These are phyloP conservation scores for Grammomys dolichurus DNA, from an alignment of 2,113 vertebrate species.

Conservation along the genomic window DNA sequence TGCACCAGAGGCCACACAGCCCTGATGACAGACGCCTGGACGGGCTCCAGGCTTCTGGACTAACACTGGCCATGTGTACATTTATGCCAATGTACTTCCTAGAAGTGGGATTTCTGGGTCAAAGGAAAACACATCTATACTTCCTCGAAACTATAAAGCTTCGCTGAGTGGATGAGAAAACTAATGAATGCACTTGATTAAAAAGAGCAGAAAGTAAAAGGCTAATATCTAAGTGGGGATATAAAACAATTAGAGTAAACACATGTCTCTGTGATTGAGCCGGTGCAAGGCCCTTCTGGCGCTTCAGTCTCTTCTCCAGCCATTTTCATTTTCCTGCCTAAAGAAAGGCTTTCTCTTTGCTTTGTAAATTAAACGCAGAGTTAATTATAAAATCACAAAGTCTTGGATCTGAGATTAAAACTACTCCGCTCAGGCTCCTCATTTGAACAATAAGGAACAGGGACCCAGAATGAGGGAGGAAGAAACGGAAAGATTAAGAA, in stretches of 20 bases:
- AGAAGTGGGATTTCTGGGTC: conserved; percentile 40
- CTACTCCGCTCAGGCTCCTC: neutral
- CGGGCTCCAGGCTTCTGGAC: neutral
- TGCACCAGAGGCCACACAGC: neutral
- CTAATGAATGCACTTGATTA: conserved; percentile 60
- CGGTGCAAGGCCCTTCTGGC: conserved; percentile 27
- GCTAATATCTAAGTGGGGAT: conserved; percentile 59
- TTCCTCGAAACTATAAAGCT: conserved; percentile 64
- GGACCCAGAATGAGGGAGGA: neutral
- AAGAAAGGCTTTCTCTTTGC: conserved; percentile 48
- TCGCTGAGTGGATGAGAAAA: conserved; percentile 53
- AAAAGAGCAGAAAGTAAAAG: conserved; percentile 68
- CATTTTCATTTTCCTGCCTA: conserved; percentile 29
- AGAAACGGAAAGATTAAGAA: conserved; percentile 22
- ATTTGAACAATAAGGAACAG: neutral
- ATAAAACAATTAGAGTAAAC: conserved; percentile 55
- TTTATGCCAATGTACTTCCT: conserved; percentile 16
- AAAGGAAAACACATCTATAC: conserved; percentile 36
- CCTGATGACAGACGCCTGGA: neutral
- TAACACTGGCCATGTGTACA: neutral
- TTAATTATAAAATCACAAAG: conserved; percentile 52
- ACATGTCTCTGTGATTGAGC: conserved; percentile 41
- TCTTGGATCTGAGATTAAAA: conserved; percentile 59
- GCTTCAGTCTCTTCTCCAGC: neutral
- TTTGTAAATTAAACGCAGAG: conserved; percentile 59